A percentile compares a stretch with the other conserved stretches of the same genome.
Conservation (phyloP, 2,797 vertebrate species). For the Epinephelus awoara region DNA sequence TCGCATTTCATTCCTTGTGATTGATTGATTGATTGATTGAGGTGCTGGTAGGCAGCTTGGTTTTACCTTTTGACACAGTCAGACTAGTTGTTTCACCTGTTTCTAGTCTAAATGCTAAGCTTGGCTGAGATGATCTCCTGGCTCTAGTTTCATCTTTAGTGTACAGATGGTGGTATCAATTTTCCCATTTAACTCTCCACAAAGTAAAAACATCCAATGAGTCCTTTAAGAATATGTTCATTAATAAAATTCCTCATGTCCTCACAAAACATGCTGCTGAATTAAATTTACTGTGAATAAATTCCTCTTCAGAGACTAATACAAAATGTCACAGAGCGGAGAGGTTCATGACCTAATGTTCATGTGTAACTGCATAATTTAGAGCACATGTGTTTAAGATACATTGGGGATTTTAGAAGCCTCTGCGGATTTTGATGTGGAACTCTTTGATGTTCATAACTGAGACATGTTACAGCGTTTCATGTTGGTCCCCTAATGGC, state of each 20-base stretch:
- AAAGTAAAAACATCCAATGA: not conserved
- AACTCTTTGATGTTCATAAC: constrained; percentile 43
- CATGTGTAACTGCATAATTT: not conserved
- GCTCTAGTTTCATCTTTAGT: too few relatives aligned
- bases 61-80: too few relatives aligned
- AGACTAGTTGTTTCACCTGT: too few relatives aligned
- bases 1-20: too few relatives aligned
- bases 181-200: too few relatives aligned
- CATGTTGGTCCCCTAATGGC: constrained; percentile 38
- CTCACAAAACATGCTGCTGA: not conserved
- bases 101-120: too few relatives aligned
- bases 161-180: too few relatives aligned
- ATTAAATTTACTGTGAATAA: not conserved
- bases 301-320: not conserved
- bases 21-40: too few relatives aligned
- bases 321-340: constrained; percentile 9
- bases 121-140: too few relatives aligned
- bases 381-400: constrained; percentile 22
- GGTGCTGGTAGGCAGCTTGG: too few relatives aligned
- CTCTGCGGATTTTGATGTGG: constrained; percentile 7
- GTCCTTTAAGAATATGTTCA: not conserved
- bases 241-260: not conserved
- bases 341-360: not conserved
- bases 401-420: constrained; percentile 29
- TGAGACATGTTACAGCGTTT: constrained; percentile 34